Percentiles rank a stretch among this genome's conserved stretches.
phyloP scores from a whole-genome alignment of 1,140 invertebrate species.

The Bacillus rossius region DNA sequence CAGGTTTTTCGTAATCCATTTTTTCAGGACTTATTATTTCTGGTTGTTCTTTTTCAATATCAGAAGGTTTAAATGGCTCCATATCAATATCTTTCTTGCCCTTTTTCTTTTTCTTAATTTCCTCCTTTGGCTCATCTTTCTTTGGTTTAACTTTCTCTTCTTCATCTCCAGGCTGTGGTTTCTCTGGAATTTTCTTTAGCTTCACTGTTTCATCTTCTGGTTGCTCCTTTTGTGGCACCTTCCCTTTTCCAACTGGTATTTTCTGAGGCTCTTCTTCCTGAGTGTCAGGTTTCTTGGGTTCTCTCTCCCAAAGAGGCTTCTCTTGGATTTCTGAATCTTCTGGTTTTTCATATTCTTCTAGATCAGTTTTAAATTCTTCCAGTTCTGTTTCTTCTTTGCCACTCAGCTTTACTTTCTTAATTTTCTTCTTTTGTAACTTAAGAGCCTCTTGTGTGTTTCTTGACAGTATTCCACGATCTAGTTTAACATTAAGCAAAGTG shows the following conservation, averaged over 20 bases:
- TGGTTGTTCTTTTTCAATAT: constrained; percentile 2
- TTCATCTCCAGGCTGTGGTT: constrained; percentile 1
- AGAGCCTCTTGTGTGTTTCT: constrained; percentile 36
- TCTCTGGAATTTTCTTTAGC: constrained; percentile 24
- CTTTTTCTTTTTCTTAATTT: not conserved
- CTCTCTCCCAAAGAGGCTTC: constrained; percentile 16
- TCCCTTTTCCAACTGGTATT: constrained; percentile 20
- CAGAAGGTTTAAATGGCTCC: constrained; percentile 1
- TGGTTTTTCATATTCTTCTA: constrained; percentile 26
- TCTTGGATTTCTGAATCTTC: constrained; percentile 3
- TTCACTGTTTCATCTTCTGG: constrained; percentile 18
- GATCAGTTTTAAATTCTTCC: too few relatives aligned
- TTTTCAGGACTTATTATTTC: not conserved
- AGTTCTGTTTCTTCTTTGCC: constrained; percentile 25
- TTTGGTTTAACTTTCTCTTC: constrained; percentile 1
- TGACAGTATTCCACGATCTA: constrained; percentile 35
- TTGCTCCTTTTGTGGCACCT: constrained; percentile 22
- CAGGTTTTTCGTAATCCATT: constrained; percentile 10
- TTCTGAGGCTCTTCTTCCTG: constrained; percentile 31
- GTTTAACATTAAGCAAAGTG: constrained; percentile 37
- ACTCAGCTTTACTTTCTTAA: constrained; percentile 28
- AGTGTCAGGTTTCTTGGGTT: constrained; percentile 21
- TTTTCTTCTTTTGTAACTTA: constrained; percentile 34
- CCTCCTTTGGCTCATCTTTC: not conserved
- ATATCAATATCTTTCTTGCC: not conserved